Conservation (phyloP, 2,888 invertebrate species). For the Phyllotreta cruciferae region DNA sequence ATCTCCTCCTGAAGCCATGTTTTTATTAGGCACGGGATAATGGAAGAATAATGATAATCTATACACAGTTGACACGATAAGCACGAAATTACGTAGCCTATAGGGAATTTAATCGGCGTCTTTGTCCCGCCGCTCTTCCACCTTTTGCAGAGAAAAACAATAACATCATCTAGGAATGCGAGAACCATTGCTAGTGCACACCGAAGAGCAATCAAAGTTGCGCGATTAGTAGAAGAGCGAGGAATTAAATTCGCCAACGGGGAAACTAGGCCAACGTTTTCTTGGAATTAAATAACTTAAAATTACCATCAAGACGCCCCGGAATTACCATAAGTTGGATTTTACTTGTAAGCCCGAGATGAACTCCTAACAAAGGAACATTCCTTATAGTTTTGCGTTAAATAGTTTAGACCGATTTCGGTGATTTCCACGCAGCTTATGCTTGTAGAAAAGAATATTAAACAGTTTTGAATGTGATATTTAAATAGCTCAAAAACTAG, state of each 20-base stretch:
- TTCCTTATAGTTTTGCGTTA: no score
- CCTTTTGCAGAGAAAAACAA: conserved; percentile 22
- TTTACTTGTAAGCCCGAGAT: neutral
- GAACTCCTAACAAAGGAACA: no score
- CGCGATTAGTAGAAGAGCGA: conserved; percentile 27
- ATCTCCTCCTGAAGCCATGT: conserved; percentile 27
- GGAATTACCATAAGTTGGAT: neutral
- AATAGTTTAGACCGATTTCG: no score
- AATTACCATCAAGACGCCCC: no score
- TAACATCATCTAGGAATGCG: conserved; percentile 24
- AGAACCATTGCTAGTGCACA: conserved; percentile 26
- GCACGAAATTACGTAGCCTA: conserved; percentile 33
- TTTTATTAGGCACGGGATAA: conserved; percentile 30
- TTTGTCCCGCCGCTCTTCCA: conserved; percentile 7
- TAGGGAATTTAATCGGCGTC: conserved; percentile 23
- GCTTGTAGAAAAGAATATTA: no score
- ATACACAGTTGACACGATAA: conserved; percentile 36
- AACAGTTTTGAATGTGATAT: no score
- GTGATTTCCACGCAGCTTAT: no score
- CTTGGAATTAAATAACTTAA: conserved; percentile 4
- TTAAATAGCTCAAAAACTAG: no score
- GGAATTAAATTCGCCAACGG: conserved; percentile 18
- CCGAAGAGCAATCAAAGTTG: conserved; percentile 27
- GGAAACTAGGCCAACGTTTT: conserved; percentile 7
- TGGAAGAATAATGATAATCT: conserved; percentile 31